These are phyloP conservation scores for Gadopsis bispinosus DNA, from an alignment of 2,797 vertebrate genomes.

Conservation along the genomic window DNA sequence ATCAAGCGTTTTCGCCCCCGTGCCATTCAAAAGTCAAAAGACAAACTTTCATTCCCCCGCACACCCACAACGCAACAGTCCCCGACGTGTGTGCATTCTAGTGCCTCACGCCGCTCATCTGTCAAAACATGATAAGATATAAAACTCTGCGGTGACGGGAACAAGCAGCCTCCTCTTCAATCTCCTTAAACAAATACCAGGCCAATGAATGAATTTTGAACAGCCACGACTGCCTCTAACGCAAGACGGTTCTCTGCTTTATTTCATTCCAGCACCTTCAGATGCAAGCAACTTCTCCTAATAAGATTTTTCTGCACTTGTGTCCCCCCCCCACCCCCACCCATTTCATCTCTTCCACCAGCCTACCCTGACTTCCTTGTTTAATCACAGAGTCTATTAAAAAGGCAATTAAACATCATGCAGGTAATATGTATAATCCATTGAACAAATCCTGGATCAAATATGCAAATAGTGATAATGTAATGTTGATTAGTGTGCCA, in stretches of 20 bases:
- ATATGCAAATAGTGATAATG: slow-evolving; percentile 81
- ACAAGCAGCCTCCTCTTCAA: slow-evolving; percentile 80
- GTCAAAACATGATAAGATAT: slow-evolving; percentile 84
- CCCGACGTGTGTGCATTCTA: slow-evolving; percentile 57
- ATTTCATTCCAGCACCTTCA: slow-evolving; percentile 69
- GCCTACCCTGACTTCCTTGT: slow-evolving; percentile 67
- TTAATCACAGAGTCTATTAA: slow-evolving; percentile 84
- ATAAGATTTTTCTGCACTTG: slow-evolving; percentile 64
- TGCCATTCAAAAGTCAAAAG: slow-evolving; percentile 20
- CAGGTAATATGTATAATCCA: slow-evolving; percentile 86
- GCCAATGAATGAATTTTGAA: slow-evolving; percentile 85
- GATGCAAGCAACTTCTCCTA: slow-evolving; percentile 72
- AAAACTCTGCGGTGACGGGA: slow-evolving; percentile 72
- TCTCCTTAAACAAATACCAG: slow-evolving; percentile 85
- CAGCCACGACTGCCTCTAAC: slow-evolving; percentile 75
- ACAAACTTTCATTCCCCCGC: slow-evolving; percentile 49
- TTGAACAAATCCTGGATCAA: slow-evolving; percentile 83
- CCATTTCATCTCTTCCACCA: slow-evolving; percentile 47
- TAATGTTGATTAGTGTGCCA: slow-evolving; percentile 78
- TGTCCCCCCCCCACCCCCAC: not conserved
- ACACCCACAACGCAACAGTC: slow-evolving; percentile 57
- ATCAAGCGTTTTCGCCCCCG: not conserved
- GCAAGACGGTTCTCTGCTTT: slow-evolving; percentile 72
- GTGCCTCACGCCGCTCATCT: slow-evolving; percentile 71
- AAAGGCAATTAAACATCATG: slow-evolving; percentile 85